Conservation (phyloP, 2,797 vertebrate species). For the Takifugu ocellatus region DNA sequence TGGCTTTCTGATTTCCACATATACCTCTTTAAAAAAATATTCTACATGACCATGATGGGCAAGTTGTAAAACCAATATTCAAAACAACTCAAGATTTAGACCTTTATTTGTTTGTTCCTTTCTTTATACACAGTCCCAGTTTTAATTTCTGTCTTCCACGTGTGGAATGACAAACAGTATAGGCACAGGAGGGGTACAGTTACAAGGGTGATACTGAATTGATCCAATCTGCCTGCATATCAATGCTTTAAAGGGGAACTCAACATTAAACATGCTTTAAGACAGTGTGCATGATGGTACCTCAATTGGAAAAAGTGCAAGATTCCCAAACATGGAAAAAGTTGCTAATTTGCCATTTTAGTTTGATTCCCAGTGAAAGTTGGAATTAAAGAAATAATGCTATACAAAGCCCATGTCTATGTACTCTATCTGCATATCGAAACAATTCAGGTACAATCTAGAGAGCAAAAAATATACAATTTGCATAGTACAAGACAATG, state of each 20-base stretch:
- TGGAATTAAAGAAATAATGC: slow-evolving; percentile 62
- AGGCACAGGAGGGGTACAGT: slow-evolving; percentile 71
- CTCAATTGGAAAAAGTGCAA: slow-evolving; percentile 19
- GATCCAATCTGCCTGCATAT: slow-evolving; percentile 43
- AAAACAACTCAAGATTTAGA: slow-evolving; percentile 56
- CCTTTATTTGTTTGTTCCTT: slow-evolving; percentile 45
- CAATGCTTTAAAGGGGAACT: slow-evolving; percentile 65
- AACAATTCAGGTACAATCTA: slow-evolving; percentile 87
- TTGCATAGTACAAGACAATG: slow-evolving; percentile 96
- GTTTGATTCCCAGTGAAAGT: slow-evolving; percentile 78
- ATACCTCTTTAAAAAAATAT: slow-evolving; percentile 56
- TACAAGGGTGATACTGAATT: slow-evolving; percentile 39
- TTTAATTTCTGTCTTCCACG: slow-evolving; percentile 52
- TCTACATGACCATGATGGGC: slow-evolving; percentile 56
- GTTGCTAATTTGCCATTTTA: slow-evolving; percentile 42
- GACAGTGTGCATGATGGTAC: too few relatives aligned
- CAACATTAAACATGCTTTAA: slow-evolving; percentile 65
- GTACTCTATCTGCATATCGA: slow-evolving; percentile 74
- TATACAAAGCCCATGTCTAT: slow-evolving; percentile 79
- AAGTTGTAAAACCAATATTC: slow-evolving; percentile 28
- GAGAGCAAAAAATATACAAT: slow-evolving; percentile 87
- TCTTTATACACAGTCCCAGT: slow-evolving; percentile 63
- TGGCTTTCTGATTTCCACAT: slow-evolving; percentile 92
- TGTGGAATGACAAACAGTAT: slow-evolving; percentile 76
- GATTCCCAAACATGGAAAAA: slow-evolving; percentile 29